A percentile compares a stretch with the other conserved stretches of the same genome.
Evolutionary conservation across 2,888 invertebrate genomes (phyloP).

Genomic region (Parnassius glacialis): DNA sequence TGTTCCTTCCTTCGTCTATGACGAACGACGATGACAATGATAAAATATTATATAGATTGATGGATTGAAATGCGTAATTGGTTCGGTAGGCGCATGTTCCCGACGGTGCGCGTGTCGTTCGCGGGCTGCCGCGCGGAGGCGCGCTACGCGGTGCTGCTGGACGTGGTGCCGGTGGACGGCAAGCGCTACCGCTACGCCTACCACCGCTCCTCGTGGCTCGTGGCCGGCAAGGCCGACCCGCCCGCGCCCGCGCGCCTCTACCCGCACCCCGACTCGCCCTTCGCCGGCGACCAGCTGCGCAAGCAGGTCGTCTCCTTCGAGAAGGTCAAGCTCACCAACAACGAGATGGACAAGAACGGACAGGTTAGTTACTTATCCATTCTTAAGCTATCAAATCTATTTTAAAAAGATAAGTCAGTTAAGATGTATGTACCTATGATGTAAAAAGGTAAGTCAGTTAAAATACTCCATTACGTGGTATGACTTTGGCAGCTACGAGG

Average conservation of each 20-base stretch:
- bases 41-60: too few species aligned
- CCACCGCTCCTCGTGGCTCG: slow-evolving; percentile 98
- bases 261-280: slow-evolving; percentile 98
- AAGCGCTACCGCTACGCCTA: slow-evolving; percentile 98
- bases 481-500: too few species aligned
- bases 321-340: slow-evolving; percentile 98
- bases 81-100: slow-evolving; percentile 95
- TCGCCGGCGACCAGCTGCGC: slow-evolving; percentile 95
- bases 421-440: too few species aligned
- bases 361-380: slow-evolving; percentile 81
- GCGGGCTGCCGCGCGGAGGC: slow-evolving; percentile 90
- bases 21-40: too few species aligned
- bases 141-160: slow-evolving; percentile 95
- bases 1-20: too few species aligned
- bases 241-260: slow-evolving; percentile 96
- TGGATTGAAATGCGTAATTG: neutral
- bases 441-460: too few species aligned
- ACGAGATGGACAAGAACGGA: slow-evolving; percentile 97
- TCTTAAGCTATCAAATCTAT: too few species aligned
- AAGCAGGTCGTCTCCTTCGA: slow-evolving; percentile 99
- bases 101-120: slow-evolving; percentile 96
- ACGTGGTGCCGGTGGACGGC: slow-evolving; percentile 98
- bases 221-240: slow-evolving; percentile 98
- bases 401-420: too few species aligned
- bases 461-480: too few species aligned